phyloP scores from a whole-genome alignment of 1,140 invertebrate genomes.

The Adoxophyes honmai region DNA sequence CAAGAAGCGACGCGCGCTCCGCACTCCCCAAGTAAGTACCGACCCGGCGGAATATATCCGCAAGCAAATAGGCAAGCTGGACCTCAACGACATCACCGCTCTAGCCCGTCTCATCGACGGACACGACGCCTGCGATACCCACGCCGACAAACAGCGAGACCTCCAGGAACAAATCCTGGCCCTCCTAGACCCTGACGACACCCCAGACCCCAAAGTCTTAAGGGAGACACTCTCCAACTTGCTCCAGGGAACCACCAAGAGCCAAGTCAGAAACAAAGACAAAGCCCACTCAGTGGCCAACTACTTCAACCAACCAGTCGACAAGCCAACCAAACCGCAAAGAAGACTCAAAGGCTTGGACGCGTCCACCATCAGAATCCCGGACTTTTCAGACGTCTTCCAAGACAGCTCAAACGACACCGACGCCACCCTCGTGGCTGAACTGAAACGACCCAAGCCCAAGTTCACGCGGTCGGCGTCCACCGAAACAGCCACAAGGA shows the following conservation, averaged over 20 bases:
- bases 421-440: slow-evolving; percentile 37
- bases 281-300: slow-evolving; percentile 34
- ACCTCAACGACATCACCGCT: slow-evolving; percentile 58
- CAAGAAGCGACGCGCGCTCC: slow-evolving; percentile 51
- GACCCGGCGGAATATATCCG: slow-evolving; percentile 58
- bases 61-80: slow-evolving; percentile 58
- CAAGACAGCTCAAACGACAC: slow-evolving; percentile 44
- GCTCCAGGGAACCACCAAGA: slow-evolving; percentile 40
- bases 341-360: slow-evolving; percentile 57
- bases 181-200: slow-evolving; percentile 55
- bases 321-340: slow-evolving; percentile 34
- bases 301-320: slow-evolving; percentile 35
- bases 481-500: slow-evolving; percentile 22
- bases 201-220: slow-evolving; percentile 46
- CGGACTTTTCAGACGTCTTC: slow-evolving; percentile 45
- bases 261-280: slow-evolving; percentile 27
- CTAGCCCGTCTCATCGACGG: slow-evolving; percentile 56
- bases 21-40: slow-evolving; percentile 66
- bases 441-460: slow-evolving; percentile 19
- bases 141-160: slow-evolving; percentile 45
- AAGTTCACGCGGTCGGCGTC: slow-evolving; percentile 34
- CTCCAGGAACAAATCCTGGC: slow-evolving; percentile 60
- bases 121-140: slow-evolving; percentile 40
- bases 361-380: slow-evolving; percentile 38
- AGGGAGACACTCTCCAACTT: slow-evolving; percentile 49